Base-by-base conservation (phyloP, 2,888 invertebrate genomes). In the Torymus tubicola region DNA sequence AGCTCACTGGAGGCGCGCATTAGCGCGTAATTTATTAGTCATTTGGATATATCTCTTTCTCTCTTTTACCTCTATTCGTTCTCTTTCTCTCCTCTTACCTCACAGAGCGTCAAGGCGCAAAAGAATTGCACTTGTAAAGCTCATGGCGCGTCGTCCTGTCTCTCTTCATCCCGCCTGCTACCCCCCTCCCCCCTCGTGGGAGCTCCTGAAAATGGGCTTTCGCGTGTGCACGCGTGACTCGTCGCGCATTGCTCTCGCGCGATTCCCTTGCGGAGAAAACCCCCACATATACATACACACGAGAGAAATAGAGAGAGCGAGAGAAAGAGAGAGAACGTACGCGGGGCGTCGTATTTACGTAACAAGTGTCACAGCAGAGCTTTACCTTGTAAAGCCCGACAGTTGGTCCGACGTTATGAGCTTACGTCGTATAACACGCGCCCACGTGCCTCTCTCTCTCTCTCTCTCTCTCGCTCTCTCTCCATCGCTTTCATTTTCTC, bases 321-420 rank as follows among this genome's bases (percentile, higher is more conserved):
- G 21, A 21, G 21, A 21, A 2, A 31, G 31, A 31, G 31, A 31
- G 31, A 31, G 31, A 5, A 8, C 42, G 42, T 42, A 42, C 42
- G 42, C 31, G 61, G 61, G 16, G 64, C 67, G 81, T 78, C 82
- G 78, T 86, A 86, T 88, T 89, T 87, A 85, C 86, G 86, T 87
- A 86, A 87, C 87, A 87, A 87, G 87, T 87, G 87, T 87, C 83
- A 84, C 77, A 72, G 77, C 52, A 75, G 76, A 85, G 86, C 87
- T 88, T 87, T 86, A 83, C 81, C 84, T 82, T 78, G 85, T 84
- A 86, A 87, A 88, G 87, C 86, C 42, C 86, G 88, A 88, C 88
- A 87, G 86, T 87, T 85, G 86, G 85, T 82, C 83, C 84, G 85
- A 86, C 86, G 84, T 87, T 85, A 84, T 82, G 85, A 86, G 86